Evolutionary conservation across 2,888 invertebrate genomes (phyloP).

Genomic region (Acronicta alni): DNA sequence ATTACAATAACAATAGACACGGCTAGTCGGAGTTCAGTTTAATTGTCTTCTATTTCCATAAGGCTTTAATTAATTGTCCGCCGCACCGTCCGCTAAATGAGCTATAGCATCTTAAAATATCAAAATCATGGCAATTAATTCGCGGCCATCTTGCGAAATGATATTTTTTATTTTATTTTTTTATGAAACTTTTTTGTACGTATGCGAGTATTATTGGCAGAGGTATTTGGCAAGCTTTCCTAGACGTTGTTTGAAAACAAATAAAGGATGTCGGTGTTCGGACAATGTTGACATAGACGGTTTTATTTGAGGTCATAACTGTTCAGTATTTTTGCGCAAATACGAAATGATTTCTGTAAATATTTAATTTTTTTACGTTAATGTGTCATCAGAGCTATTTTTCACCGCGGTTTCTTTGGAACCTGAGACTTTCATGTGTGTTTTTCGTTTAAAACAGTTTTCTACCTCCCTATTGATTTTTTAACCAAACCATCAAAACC

Average conservation of each 20-base stretch:
- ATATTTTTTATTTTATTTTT: slow-evolving; percentile 24
- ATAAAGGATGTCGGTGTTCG: slow-evolving; percentile 41
- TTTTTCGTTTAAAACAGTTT: slow-evolving; percentile 3
- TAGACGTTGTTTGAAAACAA: slow-evolving; percentile 53
- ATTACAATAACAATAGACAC: slow-evolving; percentile 36
- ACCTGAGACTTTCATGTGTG: not conserved
- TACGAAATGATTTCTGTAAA: slow-evolving; percentile 32
- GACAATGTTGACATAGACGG: slow-evolving; percentile 49
- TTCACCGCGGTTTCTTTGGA: not conserved
- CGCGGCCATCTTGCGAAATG: slow-evolving; percentile 36
- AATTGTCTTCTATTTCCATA: slow-evolving; percentile 30
- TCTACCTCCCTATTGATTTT: too few relatives aligned
- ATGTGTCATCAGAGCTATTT: slow-evolving; percentile 14
- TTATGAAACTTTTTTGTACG: slow-evolving; percentile 25
- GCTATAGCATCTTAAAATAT: slow-evolving; percentile 23
- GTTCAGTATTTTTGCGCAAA: slow-evolving; percentile 36
- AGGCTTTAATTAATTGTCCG: slow-evolving; percentile 17
- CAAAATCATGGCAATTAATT: slow-evolving; percentile 41
- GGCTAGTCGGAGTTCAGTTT: slow-evolving; percentile 25
- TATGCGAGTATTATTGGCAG: slow-evolving; percentile 40
- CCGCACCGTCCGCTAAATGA: slow-evolving; percentile 25
- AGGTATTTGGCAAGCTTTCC: slow-evolving; percentile 52
- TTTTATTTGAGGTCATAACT: slow-evolving; percentile 53
- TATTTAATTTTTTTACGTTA: slow-evolving; percentile 25
- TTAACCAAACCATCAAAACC: not conserved